Conservation (phyloP, 2,888 invertebrate species). For the Mycogona germanica region DNA sequence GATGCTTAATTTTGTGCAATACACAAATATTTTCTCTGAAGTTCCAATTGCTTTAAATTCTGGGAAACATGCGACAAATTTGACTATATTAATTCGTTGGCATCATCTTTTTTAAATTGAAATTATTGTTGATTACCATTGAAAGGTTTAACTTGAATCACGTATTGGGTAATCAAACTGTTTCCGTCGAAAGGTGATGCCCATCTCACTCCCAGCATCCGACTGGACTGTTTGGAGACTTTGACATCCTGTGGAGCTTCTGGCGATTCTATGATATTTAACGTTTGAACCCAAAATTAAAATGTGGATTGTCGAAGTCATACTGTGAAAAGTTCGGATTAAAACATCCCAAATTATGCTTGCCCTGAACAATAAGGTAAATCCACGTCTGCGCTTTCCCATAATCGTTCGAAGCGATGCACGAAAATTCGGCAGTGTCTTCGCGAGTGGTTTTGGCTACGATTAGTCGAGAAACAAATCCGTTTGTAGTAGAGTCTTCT, state of each 20-base stretch:
- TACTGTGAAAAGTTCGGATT: not conserved
- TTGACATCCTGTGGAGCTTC: conserved; percentile 14
- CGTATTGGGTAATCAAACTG: conserved; percentile 12
- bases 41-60: too few relatives aligned
- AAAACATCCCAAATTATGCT: conserved; percentile 7
- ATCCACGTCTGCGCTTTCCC: conserved; percentile 39
- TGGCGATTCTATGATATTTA: conserved; percentile 13
- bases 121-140: too few relatives aligned
- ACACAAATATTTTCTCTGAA: not conserved
- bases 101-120: too few relatives aligned
- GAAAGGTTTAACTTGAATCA: conserved; percentile 15
- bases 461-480: conserved; percentile 31
- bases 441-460: conserved; percentile 13
- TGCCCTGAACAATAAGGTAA: conserved; percentile 39
- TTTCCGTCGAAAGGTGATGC: conserved; percentile 17
- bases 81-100: too few relatives aligned
- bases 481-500: conserved; percentile 18
- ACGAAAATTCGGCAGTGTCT: conserved; percentile 29
- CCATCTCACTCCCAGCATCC: conserved; percentile 15
- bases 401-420: conserved; percentile 39
- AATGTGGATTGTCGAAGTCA: not conserved
- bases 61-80: too few relatives aligned
- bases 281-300: not conserved
- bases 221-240: conserved; percentile 6
- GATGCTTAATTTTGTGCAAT: not conserved